Evolutionary conservation across 2,797 vertebrate species (phyloP).

Genomic region (Coranthus polyacanthus): DNA sequence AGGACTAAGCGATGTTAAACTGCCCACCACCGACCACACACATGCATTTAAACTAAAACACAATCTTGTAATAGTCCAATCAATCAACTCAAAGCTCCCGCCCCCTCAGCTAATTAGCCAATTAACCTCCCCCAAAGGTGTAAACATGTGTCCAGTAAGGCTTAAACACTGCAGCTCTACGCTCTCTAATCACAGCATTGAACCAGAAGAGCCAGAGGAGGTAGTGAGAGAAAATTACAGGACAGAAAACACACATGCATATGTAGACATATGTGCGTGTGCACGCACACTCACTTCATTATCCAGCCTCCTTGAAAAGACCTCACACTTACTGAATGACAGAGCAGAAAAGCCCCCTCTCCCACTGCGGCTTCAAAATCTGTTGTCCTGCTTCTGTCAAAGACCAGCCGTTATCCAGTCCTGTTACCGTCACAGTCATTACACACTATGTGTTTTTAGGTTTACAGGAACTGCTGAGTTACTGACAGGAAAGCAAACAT

Average conservation of each 20-base stretch:
- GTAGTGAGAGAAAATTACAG: constrained; percentile 71
- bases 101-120: constrained; percentile 69
- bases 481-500: too few relatives aligned
- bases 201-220: constrained; percentile 54
- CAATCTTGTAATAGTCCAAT: constrained; percentile 65
- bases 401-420: background rate
- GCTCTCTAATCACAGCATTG: constrained; percentile 43
- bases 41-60: constrained; percentile 46
- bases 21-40: constrained; percentile 45
- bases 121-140: constrained; percentile 70
- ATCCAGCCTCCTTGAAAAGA: constrained; percentile 41
- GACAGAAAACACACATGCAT: constrained; percentile 43
- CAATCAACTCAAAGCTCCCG: constrained; percentile 58
- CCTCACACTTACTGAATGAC: constrained; percentile 59
- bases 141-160: constrained; percentile 74
- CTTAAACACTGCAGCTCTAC: constrained; percentile 60
- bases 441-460: background rate
- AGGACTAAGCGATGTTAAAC: constrained; percentile 23
- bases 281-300: constrained; percentile 21
- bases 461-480: background rate
- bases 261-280: constrained; percentile 17
- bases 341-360: constrained; percentile 38
- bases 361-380: constrained; percentile 15
- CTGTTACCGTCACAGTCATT: background rate
- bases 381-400: constrained; percentile 17